Percentiles rank a stretch among this genome's conserved stretches.
Evolutionary conservation across 2,888 invertebrate species (phyloP).

Genomic region (Nipponacmea schrenckii): DNA sequence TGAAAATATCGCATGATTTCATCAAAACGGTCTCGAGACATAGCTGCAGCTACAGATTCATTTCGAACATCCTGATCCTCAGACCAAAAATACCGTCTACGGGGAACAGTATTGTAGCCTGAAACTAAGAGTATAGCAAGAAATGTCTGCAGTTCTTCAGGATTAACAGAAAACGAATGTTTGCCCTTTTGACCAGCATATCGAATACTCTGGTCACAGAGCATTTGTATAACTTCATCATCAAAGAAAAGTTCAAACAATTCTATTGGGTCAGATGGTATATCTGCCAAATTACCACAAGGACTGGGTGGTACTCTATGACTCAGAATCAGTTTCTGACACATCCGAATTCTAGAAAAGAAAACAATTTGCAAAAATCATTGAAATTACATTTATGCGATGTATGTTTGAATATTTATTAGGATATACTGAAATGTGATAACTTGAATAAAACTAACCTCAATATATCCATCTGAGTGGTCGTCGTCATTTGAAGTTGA

Average conservation of each 20-base stretch:
- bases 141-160: slow-evolving; percentile 5
- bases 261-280: background rate
- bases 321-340: no score
- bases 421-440: no score
- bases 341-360: no score
- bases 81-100: slow-evolving; percentile 22
- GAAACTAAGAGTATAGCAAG: slow-evolving; percentile 27
- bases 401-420: slow-evolving; percentile 2
- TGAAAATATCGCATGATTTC: slow-evolving; percentile 31
- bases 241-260: slow-evolving; percentile 27
- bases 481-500: no score
- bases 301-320: no score
- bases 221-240: slow-evolving; percentile 19
- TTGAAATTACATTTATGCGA: background rate
- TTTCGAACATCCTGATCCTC: slow-evolving; percentile 22
- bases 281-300: background rate
- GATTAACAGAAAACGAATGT: slow-evolving; percentile 14
- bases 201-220: background rate
- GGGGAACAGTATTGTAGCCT: slow-evolving; percentile 21
- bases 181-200: slow-evolving; percentile 26
- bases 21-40: slow-evolving; percentile 28
- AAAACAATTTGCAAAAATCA: background rate
- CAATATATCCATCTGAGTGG: no score
- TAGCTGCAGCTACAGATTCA: slow-evolving; percentile 15
- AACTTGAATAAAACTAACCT: no score